Base-by-base conservation (phyloP, 2,113 vertebrate species). In the Hypomesus transpacificus region DNA sequence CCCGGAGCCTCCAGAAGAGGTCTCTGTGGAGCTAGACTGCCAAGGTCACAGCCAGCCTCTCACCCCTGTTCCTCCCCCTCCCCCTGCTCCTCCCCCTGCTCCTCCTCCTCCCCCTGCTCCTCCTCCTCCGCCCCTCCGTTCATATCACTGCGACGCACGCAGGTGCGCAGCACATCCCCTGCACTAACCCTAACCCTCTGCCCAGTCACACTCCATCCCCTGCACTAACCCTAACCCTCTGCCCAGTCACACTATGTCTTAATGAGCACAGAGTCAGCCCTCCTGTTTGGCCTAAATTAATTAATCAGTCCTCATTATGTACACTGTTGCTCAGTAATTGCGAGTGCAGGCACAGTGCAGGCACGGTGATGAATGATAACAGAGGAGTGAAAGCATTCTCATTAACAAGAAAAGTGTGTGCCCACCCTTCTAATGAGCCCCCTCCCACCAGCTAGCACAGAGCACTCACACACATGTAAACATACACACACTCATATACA, bases 261-360 rank as follows among this genome's bases (percentile, higher is more conserved):
- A 90, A 91, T 89, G 87, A 90, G 88, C 66, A 73, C 68, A 74
- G 79, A 82, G 85, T 83, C 83, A 85, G 76, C 85, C 86, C 89
- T 88, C 87, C 84, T 88, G 85, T 92, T 91, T 90, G 86, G 83
- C 86, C 84, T 90, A 89, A 92, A 91, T 92, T 89, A 91, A 92
- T 92, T 91, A 91, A 91, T 92, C 91, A 91, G 86, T 80, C 79
- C 84, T 92, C 89, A 90, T 91, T 92, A 91, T 87, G 84, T 86
- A 88, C 85, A 88, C 80, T 82, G 88, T 83, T 91, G 77, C 77
- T 79, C 84, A 83, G 82, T 92, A 93, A 91, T 91, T 90, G 87
- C 84, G 78, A 84, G 86, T 78, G 80, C 82, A 85, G 85, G 82
- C 86, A 83, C 77, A 74, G 82, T 34, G 31, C 39, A 46, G 39